A percentile compares a stretch with the other conserved stretches of the same genome.
Conservation (phyloP, 2,888 invertebrate species). For the Cosmorhoe ocellata region DNA sequence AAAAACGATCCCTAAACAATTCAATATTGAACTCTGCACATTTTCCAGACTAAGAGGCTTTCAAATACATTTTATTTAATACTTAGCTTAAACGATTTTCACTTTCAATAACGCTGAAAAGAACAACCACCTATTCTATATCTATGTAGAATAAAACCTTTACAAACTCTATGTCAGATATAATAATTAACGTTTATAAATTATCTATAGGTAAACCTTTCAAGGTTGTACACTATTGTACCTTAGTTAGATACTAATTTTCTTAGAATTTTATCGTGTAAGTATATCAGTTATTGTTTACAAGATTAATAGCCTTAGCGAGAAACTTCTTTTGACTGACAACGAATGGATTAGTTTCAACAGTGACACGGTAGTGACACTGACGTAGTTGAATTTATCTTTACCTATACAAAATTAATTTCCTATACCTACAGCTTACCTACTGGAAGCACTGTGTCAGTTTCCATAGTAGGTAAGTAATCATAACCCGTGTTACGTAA, state of each 20-base stretch:
- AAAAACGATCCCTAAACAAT: slow-evolving; percentile 8
- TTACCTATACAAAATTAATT: too few relatives aligned
- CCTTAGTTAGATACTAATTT: background rate
- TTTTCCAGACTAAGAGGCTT: slow-evolving; percentile 1
- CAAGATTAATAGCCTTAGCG: slow-evolving; percentile 23
- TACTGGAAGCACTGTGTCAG: too few relatives aligned
- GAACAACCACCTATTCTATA: slow-evolving; percentile 1
- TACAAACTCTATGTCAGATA: slow-evolving; percentile 4
- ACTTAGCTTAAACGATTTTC: slow-evolving; percentile 1
- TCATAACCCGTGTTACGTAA: too few relatives aligned
- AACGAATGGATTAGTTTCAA: slow-evolving; percentile 6
- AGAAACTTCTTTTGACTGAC: slow-evolving; percentile 10
- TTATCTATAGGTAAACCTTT: too few relatives aligned
- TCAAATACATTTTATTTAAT: background rate
- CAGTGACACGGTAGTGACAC: background rate
- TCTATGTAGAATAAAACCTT: background rate
- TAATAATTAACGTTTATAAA: background rate
- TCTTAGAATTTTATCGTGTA: background rate
- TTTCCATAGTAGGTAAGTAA: too few relatives aligned
- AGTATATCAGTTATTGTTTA: slow-evolving; percentile 21
- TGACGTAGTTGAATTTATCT: slow-evolving; percentile 1
- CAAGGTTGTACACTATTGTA: slow-evolving; percentile 4
- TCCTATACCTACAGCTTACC: too few relatives aligned
- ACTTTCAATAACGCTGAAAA: slow-evolving; percentile 9
- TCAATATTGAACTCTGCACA: slow-evolving; percentile 7